phyloP scores from a whole-genome alignment of 1,140 invertebrate species.

The Euura lappo region DNA sequence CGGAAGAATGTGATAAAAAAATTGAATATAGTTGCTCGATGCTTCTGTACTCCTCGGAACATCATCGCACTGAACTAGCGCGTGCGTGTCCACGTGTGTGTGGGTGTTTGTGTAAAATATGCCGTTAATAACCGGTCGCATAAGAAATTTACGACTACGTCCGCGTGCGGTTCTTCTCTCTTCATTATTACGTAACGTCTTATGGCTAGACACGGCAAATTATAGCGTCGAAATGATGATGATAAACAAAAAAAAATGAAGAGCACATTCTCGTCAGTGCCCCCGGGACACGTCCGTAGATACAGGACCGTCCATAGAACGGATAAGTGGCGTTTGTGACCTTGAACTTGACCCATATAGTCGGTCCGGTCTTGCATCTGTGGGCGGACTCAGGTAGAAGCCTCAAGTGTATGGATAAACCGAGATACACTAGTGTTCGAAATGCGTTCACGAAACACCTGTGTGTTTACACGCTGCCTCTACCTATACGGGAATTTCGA shows the following conservation, averaged over 20 bases:
- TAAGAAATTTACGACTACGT: no score
- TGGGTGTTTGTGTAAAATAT: no score
- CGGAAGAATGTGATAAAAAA: not conserved
- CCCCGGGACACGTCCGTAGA: not conserved
- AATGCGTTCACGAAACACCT: no score
- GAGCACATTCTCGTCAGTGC: not conserved
- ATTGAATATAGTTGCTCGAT: not conserved
- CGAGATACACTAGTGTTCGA: no score
- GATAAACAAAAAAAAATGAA: no score
- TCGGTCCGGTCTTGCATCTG: not conserved
- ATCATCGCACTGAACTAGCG: not conserved
- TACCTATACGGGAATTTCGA: no score
- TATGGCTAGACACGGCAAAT: conserved; percentile 4
- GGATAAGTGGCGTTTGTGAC: not conserved
- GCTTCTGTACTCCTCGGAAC: not conserved
- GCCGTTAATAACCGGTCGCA: no score
- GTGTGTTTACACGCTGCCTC: no score
- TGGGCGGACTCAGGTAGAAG: not conserved
- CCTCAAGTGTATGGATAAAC: no score
- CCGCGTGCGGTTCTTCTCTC: no score
- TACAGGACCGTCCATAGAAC: not conserved
- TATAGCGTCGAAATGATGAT: not conserved
- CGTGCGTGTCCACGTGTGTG: not conserved
- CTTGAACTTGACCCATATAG: conserved; percentile 7
- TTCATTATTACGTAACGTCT: not conserved